Evolutionary conservation across 2,888 invertebrate genomes (phyloP), one percentile per base, ranked within the genome.

Genomic region (Gisinianus flammeolus): DNA sequence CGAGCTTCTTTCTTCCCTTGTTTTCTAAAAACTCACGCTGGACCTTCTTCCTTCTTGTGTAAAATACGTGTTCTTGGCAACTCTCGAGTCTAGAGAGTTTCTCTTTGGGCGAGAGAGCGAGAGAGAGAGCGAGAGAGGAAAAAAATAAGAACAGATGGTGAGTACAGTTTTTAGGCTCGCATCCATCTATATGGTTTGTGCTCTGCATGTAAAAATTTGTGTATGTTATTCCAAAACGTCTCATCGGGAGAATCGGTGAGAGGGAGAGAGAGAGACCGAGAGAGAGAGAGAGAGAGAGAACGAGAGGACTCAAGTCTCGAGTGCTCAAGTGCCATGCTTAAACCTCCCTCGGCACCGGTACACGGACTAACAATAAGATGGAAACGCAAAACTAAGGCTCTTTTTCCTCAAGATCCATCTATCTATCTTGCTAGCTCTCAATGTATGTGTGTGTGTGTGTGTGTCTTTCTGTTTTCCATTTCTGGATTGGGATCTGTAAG

Each of bases 151-250:
- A 74, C 73, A 74, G 73, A 74, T 74, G 73, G 73, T 74, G 73
- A 74, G 73, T 74, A 74, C 44, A 74, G 22, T 35, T 66, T 74
- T 74, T 74, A 52, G 31, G 33, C 73, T 22, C 56, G 30, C 58
- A 72, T 74, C 73, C 73, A 74, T 74, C 73, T 66, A 74, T 74
- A 74, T 74, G 73, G 73, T 74, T 64, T 74, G 73, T 74, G 73
- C 73, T 74, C 44, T 74, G 73, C 73, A 74, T 74, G 73, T 74
- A 74, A 74, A 74, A 31, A 26, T 70, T 26, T 70, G n/a, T 68
- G 54, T n/a, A 44, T 10, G 54, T 16, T n/a, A 54, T 44, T 10
- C n/a, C n/a, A n/a, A n/a, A n/a, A n/a, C n/a, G n/a, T n/a, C n/a
- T 44, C 52, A 44, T 16, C 6, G 22, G 24, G 62, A n/a, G 62